Conservation (phyloP, 2,113 vertebrate genomes). For the Tricholaema leucomelas region DNA sequence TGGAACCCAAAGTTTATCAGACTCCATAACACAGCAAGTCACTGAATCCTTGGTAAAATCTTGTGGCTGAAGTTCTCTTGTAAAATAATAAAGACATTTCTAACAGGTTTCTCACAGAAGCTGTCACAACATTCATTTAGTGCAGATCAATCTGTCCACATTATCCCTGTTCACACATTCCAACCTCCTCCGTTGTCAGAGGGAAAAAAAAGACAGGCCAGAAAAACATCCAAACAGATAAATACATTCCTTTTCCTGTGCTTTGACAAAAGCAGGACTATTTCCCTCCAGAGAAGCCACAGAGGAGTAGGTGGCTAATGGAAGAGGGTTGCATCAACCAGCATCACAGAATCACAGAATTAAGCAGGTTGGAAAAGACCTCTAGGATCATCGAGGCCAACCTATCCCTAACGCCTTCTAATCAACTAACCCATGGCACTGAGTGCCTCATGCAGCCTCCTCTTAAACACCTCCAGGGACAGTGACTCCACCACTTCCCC, state of each 20-base stretch:
- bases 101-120: constrained; percentile 8
- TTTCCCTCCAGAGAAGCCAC: background rate
- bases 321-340: background rate
- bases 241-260: constrained; percentile 24
- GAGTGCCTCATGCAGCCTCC: too few relatives aligned
- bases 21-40: background rate
- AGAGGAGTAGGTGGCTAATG: constrained; percentile 30
- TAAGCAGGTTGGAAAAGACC: too few relatives aligned
- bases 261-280: constrained; percentile 22
- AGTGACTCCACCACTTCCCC: too few relatives aligned
- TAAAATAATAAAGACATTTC: constrained; percentile 14
- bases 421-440: too few relatives aligned
- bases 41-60: background rate
- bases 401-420: too few relatives aligned
- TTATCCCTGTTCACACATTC: background rate
- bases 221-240: constrained; percentile 39
- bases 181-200: background rate
- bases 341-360: too few relatives aligned
- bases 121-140: background rate
- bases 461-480: too few relatives aligned
- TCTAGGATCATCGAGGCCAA: too few relatives aligned
- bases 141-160: background rate
- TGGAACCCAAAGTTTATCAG: background rate
- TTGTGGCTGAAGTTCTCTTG: background rate
- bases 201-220: background rate